Evolutionary conservation across 1,140 invertebrate species (phyloP).

Genomic region (Caenorhabditis remanei): DNA sequence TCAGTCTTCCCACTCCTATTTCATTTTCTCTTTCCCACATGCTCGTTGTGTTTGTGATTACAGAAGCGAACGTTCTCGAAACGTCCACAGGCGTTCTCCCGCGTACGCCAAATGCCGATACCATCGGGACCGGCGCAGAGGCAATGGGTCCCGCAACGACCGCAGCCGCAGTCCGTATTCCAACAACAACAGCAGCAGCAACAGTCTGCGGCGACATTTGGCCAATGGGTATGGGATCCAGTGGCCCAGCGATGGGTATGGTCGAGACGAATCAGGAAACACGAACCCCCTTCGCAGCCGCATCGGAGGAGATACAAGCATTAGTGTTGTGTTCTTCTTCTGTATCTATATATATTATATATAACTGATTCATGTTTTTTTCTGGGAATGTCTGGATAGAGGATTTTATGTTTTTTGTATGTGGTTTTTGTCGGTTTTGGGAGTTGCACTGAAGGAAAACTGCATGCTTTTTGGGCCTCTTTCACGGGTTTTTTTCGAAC

Average conservation of each 20-base stretch:
- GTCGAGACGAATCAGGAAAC: slow-evolving; percentile 22
- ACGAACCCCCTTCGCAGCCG: not conserved
- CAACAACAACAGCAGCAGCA: slow-evolving; percentile 44
- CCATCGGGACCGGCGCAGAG: slow-evolving; percentile 18
- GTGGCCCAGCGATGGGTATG: slow-evolving; percentile 51
- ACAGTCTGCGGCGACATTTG: slow-evolving; percentile 37
- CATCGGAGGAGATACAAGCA: slow-evolving; percentile 40
- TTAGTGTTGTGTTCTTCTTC: slow-evolving; percentile 5
- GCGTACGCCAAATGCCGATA: slow-evolving; percentile 64
- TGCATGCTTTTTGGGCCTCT: not conserved
- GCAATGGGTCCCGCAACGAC: slow-evolving; percentile 38
- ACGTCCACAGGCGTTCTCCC: slow-evolving; percentile 58
- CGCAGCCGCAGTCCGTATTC: slow-evolving; percentile 24
- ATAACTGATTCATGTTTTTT: not conserved
- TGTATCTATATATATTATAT: not conserved
- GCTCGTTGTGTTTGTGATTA: slow-evolving; percentile 55
- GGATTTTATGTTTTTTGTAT: slow-evolving; percentile 14
- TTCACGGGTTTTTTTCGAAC: not conserved
- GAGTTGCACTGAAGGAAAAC: not conserved
- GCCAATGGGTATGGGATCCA: slow-evolving; percentile 62
- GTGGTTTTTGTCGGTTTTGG: not conserved
- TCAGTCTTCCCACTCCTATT: not conserved
- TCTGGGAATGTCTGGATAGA: slow-evolving; percentile 50
- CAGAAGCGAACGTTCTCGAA: slow-evolving; percentile 46
- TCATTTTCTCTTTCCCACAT: slow-evolving; percentile 4